These are phyloP conservation scores for Melipona bicolor DNA, from an alignment of 2,888 invertebrate species.

Conservation along the genomic window DNA sequence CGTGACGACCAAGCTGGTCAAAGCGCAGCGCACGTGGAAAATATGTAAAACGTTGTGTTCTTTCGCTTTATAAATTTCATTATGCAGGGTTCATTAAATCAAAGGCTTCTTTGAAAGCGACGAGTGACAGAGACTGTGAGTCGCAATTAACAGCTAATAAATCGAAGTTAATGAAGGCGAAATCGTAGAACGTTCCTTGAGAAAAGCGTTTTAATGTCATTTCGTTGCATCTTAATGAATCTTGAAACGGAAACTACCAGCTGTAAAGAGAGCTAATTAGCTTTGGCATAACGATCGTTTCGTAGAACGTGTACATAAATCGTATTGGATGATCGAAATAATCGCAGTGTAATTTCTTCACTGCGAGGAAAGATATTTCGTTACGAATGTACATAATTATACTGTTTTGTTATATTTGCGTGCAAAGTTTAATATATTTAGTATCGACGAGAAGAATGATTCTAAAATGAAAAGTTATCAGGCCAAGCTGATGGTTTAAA, in stretches of 20 bases:
- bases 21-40: neutral
- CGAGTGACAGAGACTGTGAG: neutral
- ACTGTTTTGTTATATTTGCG: too few relatives aligned
- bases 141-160: constrained; percentile 44
- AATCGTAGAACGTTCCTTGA: neutral
- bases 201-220: neutral
- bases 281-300: neutral
- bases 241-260: neutral
- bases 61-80: constrained; percentile 4
- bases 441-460: too few relatives aligned
- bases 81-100: neutral
- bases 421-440: too few relatives aligned
- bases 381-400: too few relatives aligned
- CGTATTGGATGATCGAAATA: neutral
- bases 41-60: neutral
- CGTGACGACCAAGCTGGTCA: neutral
- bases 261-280: neutral
- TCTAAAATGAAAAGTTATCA: too few relatives aligned
- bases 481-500: too few relatives aligned
- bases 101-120: constrained; percentile 10
- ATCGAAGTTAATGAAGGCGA: constrained; percentile 37
- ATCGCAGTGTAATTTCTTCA: neutral
- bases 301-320: neutral
- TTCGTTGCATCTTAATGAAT: constrained; percentile 21
- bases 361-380: too few relatives aligned